A percentile compares a stretch with the other conserved stretches of the same genome.
Evolutionary conservation across 2,113 vertebrate genomes (phyloP).

Genomic region (Mustela lutreola): DNA sequence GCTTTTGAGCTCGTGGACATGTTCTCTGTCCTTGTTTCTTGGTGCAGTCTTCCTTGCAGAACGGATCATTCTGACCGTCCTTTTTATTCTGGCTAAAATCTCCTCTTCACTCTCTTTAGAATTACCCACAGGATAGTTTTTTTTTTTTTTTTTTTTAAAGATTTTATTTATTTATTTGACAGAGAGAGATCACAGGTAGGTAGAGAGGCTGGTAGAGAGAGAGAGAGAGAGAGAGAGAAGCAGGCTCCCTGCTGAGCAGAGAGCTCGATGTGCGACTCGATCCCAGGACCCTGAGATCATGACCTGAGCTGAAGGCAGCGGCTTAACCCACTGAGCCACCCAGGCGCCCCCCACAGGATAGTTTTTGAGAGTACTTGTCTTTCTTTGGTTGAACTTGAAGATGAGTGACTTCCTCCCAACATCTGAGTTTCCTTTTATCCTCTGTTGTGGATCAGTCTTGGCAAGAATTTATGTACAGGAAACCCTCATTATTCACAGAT

Average conservation of each 20-base stretch:
- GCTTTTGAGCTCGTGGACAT: fast-evolving
- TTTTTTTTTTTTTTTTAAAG: not conserved
- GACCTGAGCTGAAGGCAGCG: too few species aligned
- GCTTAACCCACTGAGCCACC: too few species aligned
- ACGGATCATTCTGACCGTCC: not conserved
- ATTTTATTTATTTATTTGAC: too few species aligned
- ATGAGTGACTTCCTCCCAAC: not conserved
- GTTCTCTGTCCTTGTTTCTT: not conserved
- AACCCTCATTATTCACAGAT: not conserved
- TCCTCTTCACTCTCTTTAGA: not conserved
- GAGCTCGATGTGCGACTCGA: too few species aligned
- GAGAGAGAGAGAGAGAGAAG: too few species aligned
- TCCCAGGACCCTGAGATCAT: too few species aligned
- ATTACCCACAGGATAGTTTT: not conserved
- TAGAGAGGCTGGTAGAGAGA: too few species aligned
- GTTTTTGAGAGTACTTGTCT: not conserved
- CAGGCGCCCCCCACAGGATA: not conserved
- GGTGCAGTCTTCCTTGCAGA: not conserved
- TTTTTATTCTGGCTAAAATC: not conserved
- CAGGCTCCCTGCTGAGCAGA: too few species aligned
- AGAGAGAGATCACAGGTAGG: too few species aligned
- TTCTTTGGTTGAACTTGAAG: not conserved
- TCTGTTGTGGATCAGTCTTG: not conserved
- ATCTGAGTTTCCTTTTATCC: not conserved
- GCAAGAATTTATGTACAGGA: not conserved